These are phyloP conservation scores for Struthio camelus DNA, from an alignment of 2,113 vertebrate genomes.

Conservation along the genomic window DNA sequence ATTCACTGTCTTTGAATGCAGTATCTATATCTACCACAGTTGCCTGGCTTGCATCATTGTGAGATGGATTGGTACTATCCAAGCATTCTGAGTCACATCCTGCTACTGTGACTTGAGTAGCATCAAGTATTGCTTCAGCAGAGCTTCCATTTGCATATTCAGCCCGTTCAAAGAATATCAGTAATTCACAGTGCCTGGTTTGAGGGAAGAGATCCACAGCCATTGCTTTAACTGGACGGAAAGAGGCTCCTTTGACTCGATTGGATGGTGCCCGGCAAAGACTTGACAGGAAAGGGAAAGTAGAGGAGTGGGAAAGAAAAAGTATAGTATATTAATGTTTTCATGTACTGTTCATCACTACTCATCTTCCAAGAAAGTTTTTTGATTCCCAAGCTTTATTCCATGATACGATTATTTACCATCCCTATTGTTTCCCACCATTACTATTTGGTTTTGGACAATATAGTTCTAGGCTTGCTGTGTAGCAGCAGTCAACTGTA, in stretches of 20 bases:
- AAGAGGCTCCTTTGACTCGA: constrained; percentile 86
- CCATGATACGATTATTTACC: not conserved
- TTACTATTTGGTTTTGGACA: not conserved
- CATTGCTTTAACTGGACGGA: constrained; percentile 86
- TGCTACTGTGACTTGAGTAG: not conserved
- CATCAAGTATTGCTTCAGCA: not conserved
- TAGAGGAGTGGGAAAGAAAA: not conserved
- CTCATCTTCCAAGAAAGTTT: not conserved
- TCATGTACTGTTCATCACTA: not conserved
- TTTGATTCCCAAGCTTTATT: not conserved
- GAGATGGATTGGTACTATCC: not conserved
- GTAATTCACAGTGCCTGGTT: constrained; percentile 90
- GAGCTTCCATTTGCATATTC: constrained; percentile 57
- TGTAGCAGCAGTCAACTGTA: not conserved
- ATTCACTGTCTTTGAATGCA: not conserved
- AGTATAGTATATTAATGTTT: not conserved
- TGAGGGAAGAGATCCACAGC: constrained; percentile 97
- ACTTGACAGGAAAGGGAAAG: constrained; percentile 29
- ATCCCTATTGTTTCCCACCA: fast-evolving
- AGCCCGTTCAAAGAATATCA: constrained; percentile 89
- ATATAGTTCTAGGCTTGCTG: not conserved
- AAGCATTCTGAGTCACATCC: fast-evolving
- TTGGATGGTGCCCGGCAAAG: constrained; percentile 94
- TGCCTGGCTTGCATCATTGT: fast-evolving
- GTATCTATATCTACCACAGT: fast-evolving